Evolutionary conservation across 2,113 vertebrate species (phyloP), one percentile per base, ranked within the genome.

Genomic region (Clarias macrocephalus): DNA sequence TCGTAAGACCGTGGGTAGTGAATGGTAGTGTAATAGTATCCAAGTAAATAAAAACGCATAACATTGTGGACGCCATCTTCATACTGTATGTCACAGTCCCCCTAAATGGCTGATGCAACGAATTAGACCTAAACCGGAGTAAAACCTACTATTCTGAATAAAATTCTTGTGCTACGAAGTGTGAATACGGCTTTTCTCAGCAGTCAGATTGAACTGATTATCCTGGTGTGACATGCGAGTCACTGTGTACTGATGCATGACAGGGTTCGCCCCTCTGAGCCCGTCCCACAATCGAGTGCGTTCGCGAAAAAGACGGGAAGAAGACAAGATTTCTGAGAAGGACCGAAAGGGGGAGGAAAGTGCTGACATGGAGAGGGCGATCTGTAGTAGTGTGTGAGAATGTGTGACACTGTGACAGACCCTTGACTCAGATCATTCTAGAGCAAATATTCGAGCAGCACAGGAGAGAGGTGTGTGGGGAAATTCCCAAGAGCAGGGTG

Each of bases 361-460:
- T 56, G 73, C 42, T 28, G 52, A 77, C 79, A 68, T 57, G 56
- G 52, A 82, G 19, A 77, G 52, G 37, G 68, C 3, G 84, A 59
- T 23, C 28, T 62, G 23, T 66, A 68, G 57, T 28, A 52, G 25
- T 84, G 57, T 75, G 81, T 28, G 48, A 37, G 62, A 62, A 56
- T 72, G 33, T 62, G 13, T 68, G 80, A 80, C 19, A 76, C 82
- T 62, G 19, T 33, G 9, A 2, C 18, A 70, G 85, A 87, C 85
- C 82, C 85, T 82, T 88, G 87, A 89, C 88, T 89, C 86, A 89
- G 86, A 89, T 87, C 23, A 30, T 85, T 85, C 12, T 82, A 85
- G 77, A 59, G 79, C 54, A 86, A 28, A 89, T 84, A 70, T 87
- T 85, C 16, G 70, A 63, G 73, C 60, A 85, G 59, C 52, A 56